Percentiles rank a stretch among this genome's conserved stretches.
These are phyloP conservation scores for Rapana venosa DNA, from an alignment of 2,888 invertebrate species.

Conservation along the genomic window DNA sequence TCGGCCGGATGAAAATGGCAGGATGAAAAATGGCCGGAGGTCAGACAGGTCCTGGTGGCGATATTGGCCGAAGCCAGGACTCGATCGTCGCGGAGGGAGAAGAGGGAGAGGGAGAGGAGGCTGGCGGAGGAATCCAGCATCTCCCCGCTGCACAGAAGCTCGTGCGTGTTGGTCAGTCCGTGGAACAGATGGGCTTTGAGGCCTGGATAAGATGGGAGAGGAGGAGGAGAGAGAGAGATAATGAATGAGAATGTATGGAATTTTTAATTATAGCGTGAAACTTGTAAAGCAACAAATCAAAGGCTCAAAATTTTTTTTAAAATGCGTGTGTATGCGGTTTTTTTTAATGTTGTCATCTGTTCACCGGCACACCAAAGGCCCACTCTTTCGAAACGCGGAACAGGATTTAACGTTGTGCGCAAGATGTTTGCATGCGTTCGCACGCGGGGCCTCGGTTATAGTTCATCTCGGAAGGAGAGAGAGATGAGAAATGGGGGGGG, in stretches of 20 bases:
- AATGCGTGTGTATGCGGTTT: no score
- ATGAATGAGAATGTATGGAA: background rate
- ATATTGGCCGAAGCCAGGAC: conserved; percentile 37
- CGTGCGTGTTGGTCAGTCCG: conserved; percentile 19
- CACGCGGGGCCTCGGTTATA: no score
- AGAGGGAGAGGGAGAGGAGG: conserved; percentile 33
- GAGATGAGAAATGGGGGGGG: no score
- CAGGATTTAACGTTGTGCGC: no score
- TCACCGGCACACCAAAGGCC: no score
- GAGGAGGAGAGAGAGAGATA: background rate
- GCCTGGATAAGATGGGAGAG: background rate
- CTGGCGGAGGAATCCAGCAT: conserved; percentile 13
- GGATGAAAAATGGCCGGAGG: conserved; percentile 31
- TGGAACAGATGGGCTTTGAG: background rate
- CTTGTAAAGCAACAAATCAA: no score
- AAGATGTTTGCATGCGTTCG: no score
- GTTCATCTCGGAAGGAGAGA: no score
- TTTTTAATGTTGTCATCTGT: no score
- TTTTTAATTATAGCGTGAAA: background rate
- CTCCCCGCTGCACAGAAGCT: conserved; percentile 33
- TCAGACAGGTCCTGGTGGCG: conserved; percentile 14
- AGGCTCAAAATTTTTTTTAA: no score
- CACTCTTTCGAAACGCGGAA: no score
- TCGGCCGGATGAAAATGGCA: conserved; percentile 25
- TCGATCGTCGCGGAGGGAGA: conserved; percentile 12